Evolutionary conservation across 2,797 vertebrate genomes (phyloP).

Genomic region (Aratinga solstitialis): DNA sequence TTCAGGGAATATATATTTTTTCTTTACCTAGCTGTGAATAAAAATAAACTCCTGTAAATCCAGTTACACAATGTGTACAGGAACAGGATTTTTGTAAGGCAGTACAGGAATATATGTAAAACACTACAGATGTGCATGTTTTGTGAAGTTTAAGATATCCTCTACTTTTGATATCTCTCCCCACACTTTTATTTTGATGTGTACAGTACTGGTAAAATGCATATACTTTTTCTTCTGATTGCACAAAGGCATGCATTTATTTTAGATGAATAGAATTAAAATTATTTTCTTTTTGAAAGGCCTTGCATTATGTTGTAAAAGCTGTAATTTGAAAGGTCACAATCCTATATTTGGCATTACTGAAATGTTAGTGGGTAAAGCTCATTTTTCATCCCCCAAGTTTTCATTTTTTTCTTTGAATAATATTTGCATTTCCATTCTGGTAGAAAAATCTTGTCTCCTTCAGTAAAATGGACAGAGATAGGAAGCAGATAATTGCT

Average conservation of each 20-base stretch:
- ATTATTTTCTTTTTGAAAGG: conserved; percentile 6
- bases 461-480: not conserved
- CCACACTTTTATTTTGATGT: not conserved
- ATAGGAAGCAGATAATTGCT: conserved; percentile 20
- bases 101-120: not conserved
- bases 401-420: conserved; percentile 32
- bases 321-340: conserved; percentile 34
- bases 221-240: not conserved
- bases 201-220: not conserved
- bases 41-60: conserved; percentile 10
- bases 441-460: not conserved
- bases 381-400: not conserved
- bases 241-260: not conserved
- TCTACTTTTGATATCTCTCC: not conserved
- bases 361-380: conserved; percentile 16
- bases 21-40: conserved; percentile 12
- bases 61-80: not conserved
- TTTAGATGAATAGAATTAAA: conserved; percentile 2
- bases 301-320: not conserved
- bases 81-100: not conserved
- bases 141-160: not conserved
- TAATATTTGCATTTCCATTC: conserved; percentile 57
- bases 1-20: not conserved
- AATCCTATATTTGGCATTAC: not conserved
- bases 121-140: not conserved